Base-by-base conservation (phyloP, 2,113 vertebrate species). In the Zosterops borbonicus region DNA sequence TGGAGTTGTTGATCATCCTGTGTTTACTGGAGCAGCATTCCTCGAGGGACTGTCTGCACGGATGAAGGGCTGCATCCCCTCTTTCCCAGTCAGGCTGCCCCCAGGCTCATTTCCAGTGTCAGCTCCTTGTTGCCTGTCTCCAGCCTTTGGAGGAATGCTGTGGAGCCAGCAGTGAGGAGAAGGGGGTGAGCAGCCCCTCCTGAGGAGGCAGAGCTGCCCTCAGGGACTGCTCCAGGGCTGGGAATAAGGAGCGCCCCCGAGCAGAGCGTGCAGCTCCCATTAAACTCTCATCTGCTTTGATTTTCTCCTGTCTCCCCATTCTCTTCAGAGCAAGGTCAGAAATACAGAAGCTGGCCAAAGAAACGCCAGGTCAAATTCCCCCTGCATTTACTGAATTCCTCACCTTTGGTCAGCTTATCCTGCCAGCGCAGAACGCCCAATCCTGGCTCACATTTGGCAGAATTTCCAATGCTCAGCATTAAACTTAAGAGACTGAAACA, bases 291-390 rank as follows among this genome's bases (percentile, higher is more conserved):
- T 87, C 86, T 94, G 68, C 12, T 89, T 60, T 29, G 25, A 39
- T 92, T 74, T 94, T 31, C 64, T 71, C 50, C 0, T 52, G 13
- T 79, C 85, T 94, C 77, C 28, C 59, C 12, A 4, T 65, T 44
- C 47, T 55, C 39, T 55, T 77, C 35, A 44, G 29, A 67, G 39
- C 9, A 2, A 90, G 90, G 88, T 71, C 90, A 93, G 20, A 47
- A 90, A 93, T 92, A 89, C 94, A 90, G 96, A 83, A 96, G 94
- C 94, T 74, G 80, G 28, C 83, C 79, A 77, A 41, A 86, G 68
- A 70, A 90, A 81, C 0, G 0, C 60, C 64, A 41, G 93, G 90
- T 86, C 79, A 78, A 44, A 93, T 81, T 94, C 90, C 58, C 47
- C 12, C 44, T 16, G 41, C 28, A 2, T 74, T 94, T 81, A 47